Evolutionary conservation across 2,113 vertebrate genomes (phyloP), one percentile per base, ranked within the genome.

Genomic region (Brachirus orientalis): DNA sequence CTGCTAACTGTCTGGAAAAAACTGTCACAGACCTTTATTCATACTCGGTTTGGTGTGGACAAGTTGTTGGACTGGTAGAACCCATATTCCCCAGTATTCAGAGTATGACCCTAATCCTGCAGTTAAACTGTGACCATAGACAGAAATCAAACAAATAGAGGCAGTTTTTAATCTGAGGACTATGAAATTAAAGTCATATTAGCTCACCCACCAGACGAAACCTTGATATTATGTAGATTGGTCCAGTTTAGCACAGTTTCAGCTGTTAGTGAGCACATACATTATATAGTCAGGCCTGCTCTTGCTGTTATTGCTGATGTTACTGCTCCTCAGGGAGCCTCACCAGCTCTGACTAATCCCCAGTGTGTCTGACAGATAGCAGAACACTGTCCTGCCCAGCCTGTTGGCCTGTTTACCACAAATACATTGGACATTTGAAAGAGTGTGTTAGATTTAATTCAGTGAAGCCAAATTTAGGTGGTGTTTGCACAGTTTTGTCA

Each of bases 311-410:
- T 56, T 17, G 19, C 47, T 41, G 47, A 61, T 35, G 45, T 44
- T 43, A 43, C 61, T 40, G 45, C 45, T 46, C 69, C 55, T 68
- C 58, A 16, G 73, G 84, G 77, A 75, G 53, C 46, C 54, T 5
- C 20, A 44, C 50, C 54, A 8, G 8, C 58, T 80, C 54, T 38
- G 45, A 63, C 77, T 78, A 78, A 70, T 80, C 67, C 58, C 50
- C 45, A 48, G 55, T 48, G 10, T 58, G 58, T 59, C 60, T 63
- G 73, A 69, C 79, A 66, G 71, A 54, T 44, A 69, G 71, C 48
- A 53, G 51, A 63, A 61, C 51, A 12, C 55, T 1, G 46, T 28
- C 60, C 48, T 58, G 28, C 47, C 47, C 37, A 4, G 33, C 11
- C 67, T 56, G 63, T 71, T 63, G 64, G 54, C 51, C 59, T 64